Conservation (phyloP, 1,140 invertebrate species). For the Pseudomyrmex pallidus region DNA sequence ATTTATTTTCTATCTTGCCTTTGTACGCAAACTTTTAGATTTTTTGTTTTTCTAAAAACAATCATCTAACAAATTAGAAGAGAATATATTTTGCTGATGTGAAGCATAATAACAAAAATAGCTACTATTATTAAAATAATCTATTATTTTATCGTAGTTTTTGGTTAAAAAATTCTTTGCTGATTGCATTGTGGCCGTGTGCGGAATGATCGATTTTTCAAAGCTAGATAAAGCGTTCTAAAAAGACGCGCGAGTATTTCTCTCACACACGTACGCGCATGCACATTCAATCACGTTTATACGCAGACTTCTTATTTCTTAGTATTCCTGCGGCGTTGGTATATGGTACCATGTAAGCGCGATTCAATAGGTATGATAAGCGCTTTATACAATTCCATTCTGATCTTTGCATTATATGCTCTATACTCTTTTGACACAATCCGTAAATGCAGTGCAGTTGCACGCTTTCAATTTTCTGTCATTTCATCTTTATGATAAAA, state of each 20-base stretch:
- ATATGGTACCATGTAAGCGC: constrained; percentile 50
- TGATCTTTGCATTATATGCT: constrained; percentile 42
- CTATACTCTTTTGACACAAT: constrained; percentile 24
- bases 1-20: neutral
- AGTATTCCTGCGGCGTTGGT: constrained; percentile 30
- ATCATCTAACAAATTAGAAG: no score
- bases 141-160: constrained; percentile 19
- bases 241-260: constrained; percentile 31
- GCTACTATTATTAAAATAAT: constrained; percentile 25
- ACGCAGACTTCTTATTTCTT: constrained; percentile 60
- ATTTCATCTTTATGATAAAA: neutral
- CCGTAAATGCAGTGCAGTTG: constrained; percentile 15
- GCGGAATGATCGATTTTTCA: constrained; percentile 58
- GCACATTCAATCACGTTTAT: constrained; percentile 43
- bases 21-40: no score
- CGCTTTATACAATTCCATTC: constrained; percentile 42
- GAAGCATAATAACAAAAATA: neutral
- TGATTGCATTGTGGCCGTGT: constrained; percentile 50
- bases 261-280: constrained; percentile 43
- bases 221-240: constrained; percentile 57
- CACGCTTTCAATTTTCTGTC: constrained; percentile 8
- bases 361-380: constrained; percentile 70
- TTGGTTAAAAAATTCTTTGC: constrained; percentile 41
- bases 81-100: neutral
- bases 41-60: no score